Percentiles rank a stretch among this genome's conserved stretches.
Evolutionary conservation across 2,888 invertebrate species (phyloP).

Genomic region (Girardia tigrina): DNA sequence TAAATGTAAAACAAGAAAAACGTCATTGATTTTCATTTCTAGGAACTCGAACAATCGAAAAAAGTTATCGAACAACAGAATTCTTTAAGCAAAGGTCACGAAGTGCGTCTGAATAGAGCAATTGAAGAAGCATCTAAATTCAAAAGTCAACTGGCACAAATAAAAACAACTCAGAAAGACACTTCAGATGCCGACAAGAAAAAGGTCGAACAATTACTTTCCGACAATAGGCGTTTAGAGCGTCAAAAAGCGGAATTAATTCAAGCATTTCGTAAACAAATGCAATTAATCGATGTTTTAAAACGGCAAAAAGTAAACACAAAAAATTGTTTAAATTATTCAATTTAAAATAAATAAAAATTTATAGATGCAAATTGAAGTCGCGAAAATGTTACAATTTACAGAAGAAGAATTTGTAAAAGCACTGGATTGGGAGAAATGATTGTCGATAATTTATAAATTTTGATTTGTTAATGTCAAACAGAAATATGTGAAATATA

Average conservation of each 20-base stretch:
- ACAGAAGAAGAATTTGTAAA: conserved; percentile 52
- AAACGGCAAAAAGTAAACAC: conserved; percentile 49
- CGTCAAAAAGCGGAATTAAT: conserved; percentile 51
- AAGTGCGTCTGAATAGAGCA: conserved; percentile 53
- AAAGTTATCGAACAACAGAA: conserved; percentile 52
- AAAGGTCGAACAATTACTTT: conserved; percentile 45
- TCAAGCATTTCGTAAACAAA: conserved; percentile 51
- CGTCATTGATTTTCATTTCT: too few relatives aligned
- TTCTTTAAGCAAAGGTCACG: conserved; percentile 50
- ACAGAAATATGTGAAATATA: neutral
- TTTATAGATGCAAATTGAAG: conserved; percentile 51
- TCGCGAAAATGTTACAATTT: conserved; percentile 51
- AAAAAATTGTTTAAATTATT: neutral
- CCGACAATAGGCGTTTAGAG: conserved; percentile 49
- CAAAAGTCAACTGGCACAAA: neutral
- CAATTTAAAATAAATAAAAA: neutral
- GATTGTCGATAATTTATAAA: too few relatives aligned
- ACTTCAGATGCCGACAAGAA: conserved; percentile 44
- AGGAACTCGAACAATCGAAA: conserved; percentile 54
- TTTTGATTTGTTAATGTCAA: neutral
- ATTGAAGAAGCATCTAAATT: conserved; percentile 53
- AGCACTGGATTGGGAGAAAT: conserved; percentile 50
- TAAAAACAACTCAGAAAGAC: conserved; percentile 40
- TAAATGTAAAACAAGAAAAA: too few relatives aligned
- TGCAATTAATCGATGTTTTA: conserved; percentile 51